Base-by-base conservation (phyloP, 2,113 vertebrate species). In the Triplophysa siluroides region DNA sequence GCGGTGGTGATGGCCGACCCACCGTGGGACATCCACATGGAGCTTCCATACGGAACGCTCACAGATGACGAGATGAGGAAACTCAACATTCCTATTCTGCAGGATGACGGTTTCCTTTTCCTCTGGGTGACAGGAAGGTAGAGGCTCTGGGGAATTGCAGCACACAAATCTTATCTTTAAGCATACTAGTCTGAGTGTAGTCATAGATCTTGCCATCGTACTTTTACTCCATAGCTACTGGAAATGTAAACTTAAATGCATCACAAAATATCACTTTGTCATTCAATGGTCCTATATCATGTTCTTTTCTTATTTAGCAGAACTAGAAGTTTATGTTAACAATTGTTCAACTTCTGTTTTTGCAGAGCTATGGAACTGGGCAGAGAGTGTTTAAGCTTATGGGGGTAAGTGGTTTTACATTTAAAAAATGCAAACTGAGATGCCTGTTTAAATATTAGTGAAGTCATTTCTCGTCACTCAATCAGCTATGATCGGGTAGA, bases 11-110 rank as follows among this genome's bases (percentile, higher is more conserved):
- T 98, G 96, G 96, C 96, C 23, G 96, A 98, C 87, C 96, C 96
- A 12, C 96, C 96, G 0, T 98, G 96, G 96, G 96, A 98, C 83
- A 98, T 97, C 86, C 96, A 98, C 91, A 98, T 97, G 96, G 96
- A 98, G 88, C 92, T 97, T 67, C 96, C 96, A 1, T 97, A 98
- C 47, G 96, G 96, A 9, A 98, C 96, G 0, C 90, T 97, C 80
- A 98, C 96, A 0, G 96, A 98, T 50, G 96, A 98, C 73, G 96
- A 98, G 86, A 97, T 98, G 96, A 94, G 96, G 76, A 95, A 95
- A 85, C 95, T 98, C 83, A 95, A 96, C 91, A 97, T 98, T 78
- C 96, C 96, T 43, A 92, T 95, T 41, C 92, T 98, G 19, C 96
- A 98, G 87, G 96, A 98, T 24, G 95, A 98, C 12, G 96, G 96